A percentile compares a stretch with the other conserved stretches of the same genome.
Conservation (phyloP, 2,797 vertebrate genomes). For the Fundulus diaphanus region DNA sequence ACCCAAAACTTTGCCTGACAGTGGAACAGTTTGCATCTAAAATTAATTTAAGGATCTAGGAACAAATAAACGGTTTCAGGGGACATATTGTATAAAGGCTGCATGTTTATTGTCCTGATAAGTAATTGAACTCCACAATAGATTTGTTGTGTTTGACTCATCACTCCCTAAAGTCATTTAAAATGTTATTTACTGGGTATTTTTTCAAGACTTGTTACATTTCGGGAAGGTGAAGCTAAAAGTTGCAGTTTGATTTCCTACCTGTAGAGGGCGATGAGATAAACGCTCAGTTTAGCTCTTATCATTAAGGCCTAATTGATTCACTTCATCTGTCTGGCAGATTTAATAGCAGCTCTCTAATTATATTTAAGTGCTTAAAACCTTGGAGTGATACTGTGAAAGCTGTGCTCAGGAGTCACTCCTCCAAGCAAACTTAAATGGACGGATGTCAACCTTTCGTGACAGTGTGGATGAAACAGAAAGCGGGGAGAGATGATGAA, state of each 20-base stretch:
- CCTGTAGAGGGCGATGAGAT: slow-evolving; percentile 63
- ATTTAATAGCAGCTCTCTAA: slow-evolving; percentile 27
- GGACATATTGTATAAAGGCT: not conserved
- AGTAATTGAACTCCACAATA: not conserved
- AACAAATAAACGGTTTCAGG: not conserved
- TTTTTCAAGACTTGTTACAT: not conserved
- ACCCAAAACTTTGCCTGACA: not conserved
- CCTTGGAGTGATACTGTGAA: slow-evolving; percentile 7
- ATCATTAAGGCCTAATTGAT: slow-evolving; percentile 29
- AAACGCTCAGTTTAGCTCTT: slow-evolving; percentile 15
- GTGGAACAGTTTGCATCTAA: not conserved
- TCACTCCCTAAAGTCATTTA: not conserved
- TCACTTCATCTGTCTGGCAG: slow-evolving; percentile 23
- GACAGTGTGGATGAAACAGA: slow-evolving; percentile 31
- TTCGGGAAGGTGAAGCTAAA: not conserved
- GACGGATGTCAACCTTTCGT: slow-evolving; percentile 11
- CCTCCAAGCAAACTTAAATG: slow-evolving; percentile 7
- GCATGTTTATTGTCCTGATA: not conserved
- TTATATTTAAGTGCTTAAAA: slow-evolving; percentile 20
- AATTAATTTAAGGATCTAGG: too few species aligned
- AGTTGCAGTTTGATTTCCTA: not conserved
- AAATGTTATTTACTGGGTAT: not conserved
- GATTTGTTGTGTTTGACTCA: not conserved
- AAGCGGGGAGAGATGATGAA: slow-evolving; percentile 35
- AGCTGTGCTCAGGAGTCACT: slow-evolving; percentile 1